Base-by-base conservation (phyloP, 2,888 invertebrate genomes). In the Fragum whitleyi region DNA sequence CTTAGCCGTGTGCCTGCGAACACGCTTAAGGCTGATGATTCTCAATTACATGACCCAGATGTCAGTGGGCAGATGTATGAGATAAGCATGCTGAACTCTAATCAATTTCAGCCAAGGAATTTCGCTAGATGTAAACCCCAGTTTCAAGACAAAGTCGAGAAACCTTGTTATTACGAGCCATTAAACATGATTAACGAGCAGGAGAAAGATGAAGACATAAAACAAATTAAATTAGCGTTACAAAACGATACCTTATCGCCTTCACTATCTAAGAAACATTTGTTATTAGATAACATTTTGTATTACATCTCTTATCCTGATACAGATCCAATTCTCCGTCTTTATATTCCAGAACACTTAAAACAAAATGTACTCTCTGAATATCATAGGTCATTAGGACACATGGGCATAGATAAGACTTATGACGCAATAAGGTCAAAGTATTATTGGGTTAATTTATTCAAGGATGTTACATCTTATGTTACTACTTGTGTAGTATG, bases 201-300 rank as follows among this genome's bases (percentile, higher is more conserved):
- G n/a, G 70, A 53, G 14, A 70, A 70, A 36, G 70, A 70, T 55
- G 70, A 70, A 29, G 6, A 26, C 11, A 26, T 70, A 29, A 5
- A 21, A n/a, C 53, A 55, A 53, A 70, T 55, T 16, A 70, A 70
- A 19, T 28, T 29, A 1, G 70, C 47, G 7, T 73, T 29, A 21
- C 29, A n/a, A 23, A 65, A 42, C 47, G 23, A 62, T 0, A 32
- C 61, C n/a, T 47, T 62, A 29, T 51, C 32, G 7, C 51, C 28
- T 9, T 16, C 29, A 51, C n/a, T 53, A 32, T 21, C 47, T 14
- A 65, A 51, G 42, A 29, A 28, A 19, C 29, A 65, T 14, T 42
- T 70, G 23, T 9, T 70, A 1, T 7, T 21, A 55, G 57, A 70
- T 7, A 62, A 65, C 21, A 62, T 62, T 16, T 16, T 57, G 2